Evolutionary conservation across 1,140 invertebrate species (phyloP).

Genomic region (Melipona quadrifasciata): DNA sequence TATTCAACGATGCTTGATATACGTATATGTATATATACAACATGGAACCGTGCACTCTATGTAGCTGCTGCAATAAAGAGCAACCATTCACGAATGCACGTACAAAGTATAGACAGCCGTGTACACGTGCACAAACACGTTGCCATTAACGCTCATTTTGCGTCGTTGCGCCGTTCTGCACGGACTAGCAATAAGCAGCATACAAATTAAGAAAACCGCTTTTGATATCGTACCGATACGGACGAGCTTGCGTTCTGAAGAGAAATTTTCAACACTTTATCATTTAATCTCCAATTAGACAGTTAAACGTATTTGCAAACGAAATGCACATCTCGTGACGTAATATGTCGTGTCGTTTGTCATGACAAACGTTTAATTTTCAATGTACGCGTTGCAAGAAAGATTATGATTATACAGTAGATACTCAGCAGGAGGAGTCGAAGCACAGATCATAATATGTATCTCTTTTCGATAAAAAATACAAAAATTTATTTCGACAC

Average conservation of each 20-base stretch:
- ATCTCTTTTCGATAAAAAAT: too few species aligned
- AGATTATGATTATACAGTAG: too few species aligned
- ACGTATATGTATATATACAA: background rate
- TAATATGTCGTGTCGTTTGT: too few species aligned
- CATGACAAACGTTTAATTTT: too few species aligned
- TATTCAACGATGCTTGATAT: constrained; percentile 29
- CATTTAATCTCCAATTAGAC: too few species aligned
- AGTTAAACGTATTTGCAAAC: background rate
- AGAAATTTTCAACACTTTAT: too few species aligned
- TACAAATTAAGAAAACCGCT: constrained; percentile 36
- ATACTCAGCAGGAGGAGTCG: too few species aligned
- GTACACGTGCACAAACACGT: constrained; percentile 15
- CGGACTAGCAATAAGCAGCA: constrained; percentile 16
- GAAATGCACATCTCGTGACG: background rate
- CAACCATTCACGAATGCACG: background rate
- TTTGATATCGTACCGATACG: background rate
- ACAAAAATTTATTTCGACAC: too few species aligned
- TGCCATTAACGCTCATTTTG: constrained; percentile 53
- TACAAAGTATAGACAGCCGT: background rate
- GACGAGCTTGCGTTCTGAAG: background rate
- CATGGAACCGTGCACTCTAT: background rate
- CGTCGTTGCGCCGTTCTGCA: constrained; percentile 31
- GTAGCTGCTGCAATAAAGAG: background rate
- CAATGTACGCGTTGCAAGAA: too few species aligned
- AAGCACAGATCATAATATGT: too few species aligned